Evolutionary conservation across 2,113 vertebrate species (phyloP).

Genomic region (Entelurus aequoreus): DNA sequence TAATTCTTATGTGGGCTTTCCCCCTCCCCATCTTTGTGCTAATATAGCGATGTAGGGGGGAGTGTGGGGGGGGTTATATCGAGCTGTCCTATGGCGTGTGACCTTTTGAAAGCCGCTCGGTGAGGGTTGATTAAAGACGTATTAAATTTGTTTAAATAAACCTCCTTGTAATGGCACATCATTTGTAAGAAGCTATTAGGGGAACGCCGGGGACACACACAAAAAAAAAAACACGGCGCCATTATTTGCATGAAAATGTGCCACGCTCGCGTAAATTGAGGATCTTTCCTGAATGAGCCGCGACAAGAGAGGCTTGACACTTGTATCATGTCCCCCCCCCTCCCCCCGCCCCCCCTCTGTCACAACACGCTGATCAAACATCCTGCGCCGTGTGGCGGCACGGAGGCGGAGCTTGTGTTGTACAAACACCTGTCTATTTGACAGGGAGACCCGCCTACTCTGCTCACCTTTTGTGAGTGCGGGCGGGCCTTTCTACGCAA

Average conservation of each 20-base stretch:
- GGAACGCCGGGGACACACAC: slow-evolving; percentile 74
- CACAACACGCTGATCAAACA: slow-evolving; percentile 79
- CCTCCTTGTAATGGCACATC: slow-evolving; percentile 99
- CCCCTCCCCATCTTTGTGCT: slow-evolving; percentile 77
- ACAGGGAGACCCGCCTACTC: slow-evolving; percentile 19
- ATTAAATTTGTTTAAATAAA: slow-evolving; percentile 99
- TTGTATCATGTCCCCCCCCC: slow-evolving; percentile 76
- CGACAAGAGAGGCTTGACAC: slow-evolving; percentile 80
- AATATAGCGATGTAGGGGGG: slow-evolving; percentile 84
- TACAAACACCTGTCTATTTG: slow-evolving; percentile 44
- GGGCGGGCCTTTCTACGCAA: too few relatives aligned
- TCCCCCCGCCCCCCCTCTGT: slow-evolving; percentile 28
- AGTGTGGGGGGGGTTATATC: slow-evolving; percentile 1
- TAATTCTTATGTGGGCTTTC: slow-evolving; percentile 80
- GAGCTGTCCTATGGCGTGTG: slow-evolving; percentile 84
- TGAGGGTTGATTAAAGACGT: slow-evolving; percentile 97
- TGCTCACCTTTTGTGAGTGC: slow-evolving; percentile 16
- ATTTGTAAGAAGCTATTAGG: slow-evolving; percentile 99
- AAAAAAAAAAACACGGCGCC: slow-evolving; percentile 77
- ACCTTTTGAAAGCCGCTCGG: slow-evolving; percentile 98
- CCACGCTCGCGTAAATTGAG: slow-evolving; percentile 77
- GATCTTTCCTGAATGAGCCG: slow-evolving; percentile 83
- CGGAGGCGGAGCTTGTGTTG: slow-evolving; percentile 50
- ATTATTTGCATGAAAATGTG: slow-evolving; percentile 99
- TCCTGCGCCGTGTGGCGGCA: slow-evolving; percentile 41